Percentiles rank a stretch among this genome's conserved stretches.
These are phyloP conservation scores for Andrena haemorrhoa DNA, from an alignment of 2,888 invertebrate species.

Conservation along the genomic window DNA sequence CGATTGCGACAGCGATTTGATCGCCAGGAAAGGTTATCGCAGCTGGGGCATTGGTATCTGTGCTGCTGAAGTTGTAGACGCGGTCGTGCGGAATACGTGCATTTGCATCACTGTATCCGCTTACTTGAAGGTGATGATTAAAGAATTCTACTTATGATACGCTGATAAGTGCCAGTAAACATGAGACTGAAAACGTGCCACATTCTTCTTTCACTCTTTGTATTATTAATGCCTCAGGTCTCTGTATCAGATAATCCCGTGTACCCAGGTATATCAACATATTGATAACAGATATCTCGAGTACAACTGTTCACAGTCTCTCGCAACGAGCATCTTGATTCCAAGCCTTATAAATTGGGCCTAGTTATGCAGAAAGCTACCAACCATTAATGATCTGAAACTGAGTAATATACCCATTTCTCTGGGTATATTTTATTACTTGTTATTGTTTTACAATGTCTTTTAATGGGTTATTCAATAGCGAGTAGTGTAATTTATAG, in stretches of 20 bases:
- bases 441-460: no score
- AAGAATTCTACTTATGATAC: neutral
- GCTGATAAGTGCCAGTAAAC: neutral
- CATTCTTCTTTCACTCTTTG: neutral
- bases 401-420: no score
- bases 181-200: neutral
- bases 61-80: conserved; percentile 84
- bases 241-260: neutral
- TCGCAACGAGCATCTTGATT: no score
- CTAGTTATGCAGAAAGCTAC: no score
- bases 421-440: no score
- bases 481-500: no score
- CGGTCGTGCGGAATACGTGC: conserved; percentile 85
- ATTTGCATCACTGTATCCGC: conserved; percentile 85
- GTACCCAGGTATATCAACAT: no score
- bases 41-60: conserved; percentile 86
- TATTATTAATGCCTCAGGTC: neutral
- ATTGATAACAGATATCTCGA: no score
- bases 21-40: conserved; percentile 86
- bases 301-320: no score
- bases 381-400: no score
- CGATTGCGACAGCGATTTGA: conserved; percentile 85
- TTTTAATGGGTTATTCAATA: no score
- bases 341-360: no score
- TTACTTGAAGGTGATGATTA: conserved; percentile 83